Evolutionary conservation across 2,113 vertebrate species (phyloP).

Genomic region (Chionis minor): DNA sequence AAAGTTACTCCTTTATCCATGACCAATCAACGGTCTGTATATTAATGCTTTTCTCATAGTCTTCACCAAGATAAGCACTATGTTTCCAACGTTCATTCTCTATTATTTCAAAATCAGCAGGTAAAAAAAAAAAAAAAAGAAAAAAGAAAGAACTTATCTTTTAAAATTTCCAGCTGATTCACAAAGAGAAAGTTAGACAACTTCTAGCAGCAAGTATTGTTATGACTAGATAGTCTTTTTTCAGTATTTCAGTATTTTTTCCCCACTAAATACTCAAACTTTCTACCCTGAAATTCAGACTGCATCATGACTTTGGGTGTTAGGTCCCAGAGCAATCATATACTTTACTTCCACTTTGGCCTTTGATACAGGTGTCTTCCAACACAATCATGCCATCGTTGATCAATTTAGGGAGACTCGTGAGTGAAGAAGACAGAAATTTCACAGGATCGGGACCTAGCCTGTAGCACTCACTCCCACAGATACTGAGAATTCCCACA

Average conservation of each 20-base stretch:
- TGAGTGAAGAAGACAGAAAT: neutral
- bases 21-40: neutral
- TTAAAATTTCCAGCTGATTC: neutral
- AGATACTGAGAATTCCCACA: constrained; percentile 11
- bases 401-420: neutral
- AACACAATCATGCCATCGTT: neutral
- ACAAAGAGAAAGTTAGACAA: neutral
- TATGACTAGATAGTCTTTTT: neutral
- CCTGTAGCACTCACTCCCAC: constrained; percentile 28
- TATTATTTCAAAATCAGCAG: neutral
- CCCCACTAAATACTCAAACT: neutral
- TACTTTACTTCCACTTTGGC: neutral
- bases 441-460: constrained; percentile 13
- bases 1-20: neutral
- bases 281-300: neutral
- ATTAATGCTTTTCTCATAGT: neutral
- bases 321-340: neutral
- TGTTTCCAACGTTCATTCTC: neutral
- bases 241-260: neutral
- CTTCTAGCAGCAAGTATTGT: neutral
- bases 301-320: neutral
- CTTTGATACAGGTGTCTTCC: neutral
- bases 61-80: neutral
- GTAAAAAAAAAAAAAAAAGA: neutral
- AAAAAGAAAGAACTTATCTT: neutral